Percentiles rank a stretch among this genome's conserved stretches.
Evolutionary conservation across 2,797 vertebrate species (phyloP).

Genomic region (Tragopan temminckii): DNA sequence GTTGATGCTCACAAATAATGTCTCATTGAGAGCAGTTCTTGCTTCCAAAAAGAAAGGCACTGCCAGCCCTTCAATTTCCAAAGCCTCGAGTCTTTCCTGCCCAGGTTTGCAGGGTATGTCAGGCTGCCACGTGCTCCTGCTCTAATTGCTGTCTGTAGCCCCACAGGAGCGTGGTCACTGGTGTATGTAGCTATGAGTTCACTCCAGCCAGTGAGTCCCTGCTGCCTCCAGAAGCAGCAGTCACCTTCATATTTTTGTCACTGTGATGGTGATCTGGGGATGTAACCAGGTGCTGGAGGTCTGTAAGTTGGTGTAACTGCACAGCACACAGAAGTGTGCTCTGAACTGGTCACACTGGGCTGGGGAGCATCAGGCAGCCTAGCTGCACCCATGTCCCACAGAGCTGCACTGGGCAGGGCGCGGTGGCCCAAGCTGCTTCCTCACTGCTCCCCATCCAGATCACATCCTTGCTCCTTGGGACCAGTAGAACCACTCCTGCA

Average conservation of each 20-base stretch:
- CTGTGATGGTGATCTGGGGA: background rate
- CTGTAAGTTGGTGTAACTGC: background rate
- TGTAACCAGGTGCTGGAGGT: background rate
- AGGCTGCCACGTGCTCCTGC: background rate
- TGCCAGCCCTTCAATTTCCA: background rate
- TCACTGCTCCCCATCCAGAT: accelerated
- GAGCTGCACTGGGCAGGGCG: background rate
- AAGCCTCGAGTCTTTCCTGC: background rate
- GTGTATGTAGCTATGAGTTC: background rate
- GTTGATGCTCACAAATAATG: background rate
- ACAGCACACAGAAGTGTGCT: background rate
- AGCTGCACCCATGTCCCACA: background rate
- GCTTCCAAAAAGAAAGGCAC: background rate
- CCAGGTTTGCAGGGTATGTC: background rate
- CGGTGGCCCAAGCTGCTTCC: background rate
- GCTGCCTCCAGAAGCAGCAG: background rate
- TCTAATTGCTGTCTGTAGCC: background rate
- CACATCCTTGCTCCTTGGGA: background rate
- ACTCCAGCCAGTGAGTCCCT: background rate
- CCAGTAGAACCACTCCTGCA: background rate
- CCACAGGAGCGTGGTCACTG: background rate
- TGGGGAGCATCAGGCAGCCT: background rate
- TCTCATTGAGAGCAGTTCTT: background rate
- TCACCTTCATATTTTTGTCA: background rate
- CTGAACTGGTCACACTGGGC: no score